A percentile compares a stretch with the other conserved stretches of the same genome.
Conservation (phyloP, 2,113 vertebrate genomes). For the Engystomops pustulosus region DNA sequence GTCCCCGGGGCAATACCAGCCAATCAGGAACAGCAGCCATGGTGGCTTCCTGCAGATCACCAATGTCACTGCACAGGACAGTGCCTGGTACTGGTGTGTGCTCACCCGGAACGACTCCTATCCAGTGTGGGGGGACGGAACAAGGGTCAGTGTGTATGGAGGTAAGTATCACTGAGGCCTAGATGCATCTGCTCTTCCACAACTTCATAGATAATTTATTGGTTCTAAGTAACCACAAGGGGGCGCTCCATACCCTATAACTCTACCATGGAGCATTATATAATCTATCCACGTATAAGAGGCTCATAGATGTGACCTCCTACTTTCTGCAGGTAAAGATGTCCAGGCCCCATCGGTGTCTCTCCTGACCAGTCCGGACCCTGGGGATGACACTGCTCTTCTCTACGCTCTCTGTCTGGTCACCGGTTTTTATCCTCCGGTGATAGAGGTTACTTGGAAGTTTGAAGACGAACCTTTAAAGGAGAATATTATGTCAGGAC, state of each 20-base stretch:
- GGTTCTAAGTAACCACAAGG: too few species aligned
- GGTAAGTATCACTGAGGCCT: constrained; percentile 48
- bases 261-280: neutral
- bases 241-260: too few species aligned
- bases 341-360: constrained; percentile 23
- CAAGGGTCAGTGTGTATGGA: constrained; percentile 45
- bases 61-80: constrained; percentile 29
- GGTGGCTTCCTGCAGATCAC: constrained; percentile 35
- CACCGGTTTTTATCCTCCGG: constrained; percentile 34
- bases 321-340: constrained; percentile 6
- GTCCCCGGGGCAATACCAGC: constrained; percentile 1
- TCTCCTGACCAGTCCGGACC: neutral
- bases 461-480: neutral
- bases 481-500: neutral
- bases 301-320: neutral
- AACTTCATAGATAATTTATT: too few species aligned
- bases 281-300: too few species aligned
- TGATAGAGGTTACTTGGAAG: constrained; percentile 51
- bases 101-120: neutral
- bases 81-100: constrained; percentile 52
- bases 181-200: too few species aligned
- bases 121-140: constrained; percentile 54
- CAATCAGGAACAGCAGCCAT: constrained; percentile 25
- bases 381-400: neutral
- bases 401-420: neutral